These are phyloP conservation scores for Smittia sp. DNA, from an alignment of 2,888 invertebrate species.

Conservation along the genomic window DNA sequence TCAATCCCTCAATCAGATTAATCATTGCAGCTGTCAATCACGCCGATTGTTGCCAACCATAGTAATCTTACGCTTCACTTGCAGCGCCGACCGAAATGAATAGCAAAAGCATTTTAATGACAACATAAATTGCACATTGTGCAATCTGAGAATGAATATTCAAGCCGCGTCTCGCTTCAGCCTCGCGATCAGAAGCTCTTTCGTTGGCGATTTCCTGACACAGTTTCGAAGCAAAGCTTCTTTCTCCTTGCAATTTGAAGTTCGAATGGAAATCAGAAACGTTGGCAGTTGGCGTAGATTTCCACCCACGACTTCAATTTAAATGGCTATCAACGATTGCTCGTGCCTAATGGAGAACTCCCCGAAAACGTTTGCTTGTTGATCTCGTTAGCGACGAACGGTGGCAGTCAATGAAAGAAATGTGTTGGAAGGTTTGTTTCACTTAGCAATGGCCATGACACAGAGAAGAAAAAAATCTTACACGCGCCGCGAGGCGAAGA, in stretches of 20 bases:
- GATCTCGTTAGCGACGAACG: not conserved
- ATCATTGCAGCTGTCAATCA: constrained; percentile 23
- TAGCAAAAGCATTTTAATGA: constrained; percentile 23
- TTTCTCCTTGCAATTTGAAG: not conserved
- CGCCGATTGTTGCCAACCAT: not conserved
- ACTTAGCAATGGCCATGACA: constrained; percentile 6
- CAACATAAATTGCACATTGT: constrained; percentile 22
- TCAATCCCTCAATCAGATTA: constrained; percentile 17
- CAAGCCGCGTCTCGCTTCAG: not conserved
- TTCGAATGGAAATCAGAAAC: not conserved
- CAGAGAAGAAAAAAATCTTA: not conserved
- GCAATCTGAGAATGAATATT: constrained; percentile 17
- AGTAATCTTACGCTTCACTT: not conserved
- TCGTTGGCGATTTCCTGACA: not conserved
- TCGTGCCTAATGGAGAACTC: too few species aligned
- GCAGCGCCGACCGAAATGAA: not conserved
- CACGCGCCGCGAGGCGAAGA: not conserved
- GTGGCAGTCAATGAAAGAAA: not conserved
- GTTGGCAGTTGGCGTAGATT: not conserved
- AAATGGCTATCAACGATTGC: too few species aligned
- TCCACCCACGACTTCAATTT: not conserved
- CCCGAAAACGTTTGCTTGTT: not conserved
- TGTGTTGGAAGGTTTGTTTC: not conserved
- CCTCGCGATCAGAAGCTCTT: not conserved
- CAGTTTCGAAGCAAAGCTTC: not conserved